Base-by-base conservation (phyloP, 2,113 vertebrate species). In the Neoarius graeffei region DNA sequence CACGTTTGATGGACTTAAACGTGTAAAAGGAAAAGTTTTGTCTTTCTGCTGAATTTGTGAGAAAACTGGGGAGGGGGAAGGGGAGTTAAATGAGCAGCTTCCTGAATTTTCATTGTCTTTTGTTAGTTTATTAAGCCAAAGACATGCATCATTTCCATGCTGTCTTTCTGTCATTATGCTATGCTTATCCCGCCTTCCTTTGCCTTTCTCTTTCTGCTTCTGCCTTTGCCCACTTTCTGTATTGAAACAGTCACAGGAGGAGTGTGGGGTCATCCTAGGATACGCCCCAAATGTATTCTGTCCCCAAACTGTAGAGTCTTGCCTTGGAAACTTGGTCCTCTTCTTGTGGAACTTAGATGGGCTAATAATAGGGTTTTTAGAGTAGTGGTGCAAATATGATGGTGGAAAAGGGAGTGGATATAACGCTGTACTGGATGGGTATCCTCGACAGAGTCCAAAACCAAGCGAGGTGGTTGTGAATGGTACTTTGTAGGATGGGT, bases 271-370 rank as follows among this genome's bases (percentile, higher is more conserved):
- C 11, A 97, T 96, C 0, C 96, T 96, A 81, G 93, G 96, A 95
- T 80, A 74, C 84, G 89, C 71, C 88, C 67, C 94, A 95, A 7
- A 94, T 95, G 92, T 94, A 94, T 96, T 96, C 96, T 35, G 93
- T 13, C 95, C 0, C 96, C 95, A 19, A 90, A 95, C 93, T 93
- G 97, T 95, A 82, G 96, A 96, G 85, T 97, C 98, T 90, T 97
- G 97, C 84, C 97, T 96, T 30, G 97, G 90, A 20, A 97, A 92
- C 92, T 98, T 96, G 93, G 97, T 96, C 90, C 98, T 98, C 90
- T 97, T 97, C 94, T 98, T 97, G 92, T 98, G 98, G 60, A 98
- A 99, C 88, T 99, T 97, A 86, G 97, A 96, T 0, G 98, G 98
- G 85, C 99, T 99, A 85, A 99, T 97, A 83, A 99, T 96, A 86